Evolutionary conservation across 2,797 vertebrate species (phyloP), one percentile per base, ranked within the genome.

Genomic region (Neomorphus geoffroyi): DNA sequence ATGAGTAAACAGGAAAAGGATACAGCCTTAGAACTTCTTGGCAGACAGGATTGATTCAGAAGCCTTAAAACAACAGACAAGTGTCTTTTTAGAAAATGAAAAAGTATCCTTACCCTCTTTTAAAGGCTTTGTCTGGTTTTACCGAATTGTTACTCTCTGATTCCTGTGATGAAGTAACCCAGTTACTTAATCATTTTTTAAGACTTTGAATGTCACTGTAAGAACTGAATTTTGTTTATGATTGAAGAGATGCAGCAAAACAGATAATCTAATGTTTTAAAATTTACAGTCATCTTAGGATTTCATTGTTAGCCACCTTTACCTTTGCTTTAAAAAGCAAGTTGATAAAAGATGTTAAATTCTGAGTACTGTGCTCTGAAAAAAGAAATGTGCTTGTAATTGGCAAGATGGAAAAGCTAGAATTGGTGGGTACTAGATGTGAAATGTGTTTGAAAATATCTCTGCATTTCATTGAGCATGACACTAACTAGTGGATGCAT

Each of bases 371-470:
- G 24, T 69, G 35, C 43, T 72, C 71, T 54, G 19, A 57, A 56
- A 61, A 88, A 85, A 71, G 11, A 92, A 72, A 48, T 14, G 5
- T 46, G 33, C 32, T 79, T 82, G 8, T 61, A 75, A 48, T 35
- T 74, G 23, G 28, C 9, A 73, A 87, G 50, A 37, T 80, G 46
- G 50, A 87, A 91, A 80, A 89, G 24, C 33, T 82, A 28, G 58
- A 86, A 70, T 30, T 72, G 17, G 18, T 88, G 66, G 57, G 57
- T 71, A 50, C 54, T 32, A 54, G 73, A 79, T 88, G 30, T 87
- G 43, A 90, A 89, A 61, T 83, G 9, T 74, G 12, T 78, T 92
- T 96, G 46, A 89, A 91, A 91, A 71, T 65, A 91, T 48, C 32
- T 61, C 2, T 48, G 58, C 39, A 22, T 92, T 95, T 92, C 41